A percentile compares a stretch with the other conserved stretches of the same genome.
These are phyloP conservation scores for Microctonus aethiopoides DNA, from an alignment of 2,888 invertebrate genomes.

Conservation along the genomic window DNA sequence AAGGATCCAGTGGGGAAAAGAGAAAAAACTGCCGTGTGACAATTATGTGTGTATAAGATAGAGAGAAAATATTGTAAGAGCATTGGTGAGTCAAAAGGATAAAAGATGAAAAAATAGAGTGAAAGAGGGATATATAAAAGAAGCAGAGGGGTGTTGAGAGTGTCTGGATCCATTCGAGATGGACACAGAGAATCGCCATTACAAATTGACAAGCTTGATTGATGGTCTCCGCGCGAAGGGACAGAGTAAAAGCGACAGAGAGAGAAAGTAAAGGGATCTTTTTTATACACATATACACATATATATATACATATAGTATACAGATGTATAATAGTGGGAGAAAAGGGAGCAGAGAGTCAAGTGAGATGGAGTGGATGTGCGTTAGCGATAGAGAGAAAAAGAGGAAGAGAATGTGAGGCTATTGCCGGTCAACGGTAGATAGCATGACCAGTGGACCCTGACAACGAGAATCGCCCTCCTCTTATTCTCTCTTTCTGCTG, in stretches of 20 bases:
- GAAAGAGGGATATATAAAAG: conserved; percentile 29
- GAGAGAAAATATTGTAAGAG: conserved; percentile 35
- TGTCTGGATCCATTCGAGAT: conserved; percentile 60
- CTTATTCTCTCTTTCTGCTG: conserved; percentile 13
- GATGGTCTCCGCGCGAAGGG: conserved; percentile 64
- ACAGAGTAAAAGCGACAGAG: conserved; percentile 42
- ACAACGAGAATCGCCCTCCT: conserved; percentile 6
- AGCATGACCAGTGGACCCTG: conserved; percentile 40
- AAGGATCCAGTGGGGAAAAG: conserved; percentile 17
- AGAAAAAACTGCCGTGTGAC: conserved; percentile 11
- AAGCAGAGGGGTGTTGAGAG: conserved; percentile 37
- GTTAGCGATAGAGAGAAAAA: conserved; percentile 16
- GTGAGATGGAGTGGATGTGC: conserved; percentile 55
- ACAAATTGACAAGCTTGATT: conserved; percentile 71
- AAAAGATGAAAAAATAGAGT: conserved; percentile 34
- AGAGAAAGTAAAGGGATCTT: conserved; percentile 43
- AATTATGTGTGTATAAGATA: conserved; percentile 30
- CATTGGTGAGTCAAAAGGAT: too few relatives aligned
- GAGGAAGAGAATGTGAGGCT: not conserved
- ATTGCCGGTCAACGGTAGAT: conserved; percentile 50
- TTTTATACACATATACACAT: conserved; percentile 1
- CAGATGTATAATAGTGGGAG: conserved; percentile 35
- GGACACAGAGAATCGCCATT: conserved; percentile 69
- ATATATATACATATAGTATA: too few relatives aligned
- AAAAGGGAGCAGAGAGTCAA: conserved; percentile 51